Percentiles rank a stretch among this genome's conserved stretches.
phyloP scores from a whole-genome alignment of 2,113 vertebrate species.

The Pyrgilauda ruficollis region DNA sequence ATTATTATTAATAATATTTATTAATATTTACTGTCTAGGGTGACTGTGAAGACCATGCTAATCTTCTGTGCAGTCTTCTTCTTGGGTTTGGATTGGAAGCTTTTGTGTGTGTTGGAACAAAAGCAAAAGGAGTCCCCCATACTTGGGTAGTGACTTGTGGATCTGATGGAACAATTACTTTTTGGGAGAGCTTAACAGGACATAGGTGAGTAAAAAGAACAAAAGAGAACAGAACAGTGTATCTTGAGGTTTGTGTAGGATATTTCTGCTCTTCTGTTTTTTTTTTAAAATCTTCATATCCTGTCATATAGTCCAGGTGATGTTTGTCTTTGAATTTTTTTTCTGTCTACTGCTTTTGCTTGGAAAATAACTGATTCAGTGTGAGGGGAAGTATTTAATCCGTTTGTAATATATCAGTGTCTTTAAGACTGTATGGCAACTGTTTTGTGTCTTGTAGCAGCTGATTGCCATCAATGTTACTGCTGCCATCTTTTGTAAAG shows the following conservation, averaged over 20 bases:
- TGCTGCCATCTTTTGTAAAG: background rate
- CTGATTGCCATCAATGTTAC: background rate
- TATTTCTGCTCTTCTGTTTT: background rate
- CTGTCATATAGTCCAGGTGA: background rate
- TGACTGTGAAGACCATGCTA: slow-evolving; percentile 97
- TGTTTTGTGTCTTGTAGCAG: background rate
- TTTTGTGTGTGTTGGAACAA: slow-evolving; percentile 96
- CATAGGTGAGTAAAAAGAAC: slow-evolving; percentile 80
- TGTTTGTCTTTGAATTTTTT: background rate
- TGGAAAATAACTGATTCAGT: background rate
- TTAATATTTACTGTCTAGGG: slow-evolving; percentile 73
- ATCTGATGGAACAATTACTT: slow-evolving; percentile 87
- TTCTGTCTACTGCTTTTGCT: background rate
- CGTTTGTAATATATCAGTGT: background rate
- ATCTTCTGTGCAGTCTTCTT: slow-evolving; percentile 91
- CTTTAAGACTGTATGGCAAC: background rate
- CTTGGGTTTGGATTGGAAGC: slow-evolving; percentile 93
- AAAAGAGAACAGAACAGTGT: background rate
- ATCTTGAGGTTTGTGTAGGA: background rate
- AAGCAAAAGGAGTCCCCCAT: slow-evolving; percentile 85
- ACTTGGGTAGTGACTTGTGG: slow-evolving; percentile 94
- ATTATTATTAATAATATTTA: background rate
- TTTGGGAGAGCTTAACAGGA: slow-evolving; percentile 96
- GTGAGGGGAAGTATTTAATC: background rate
- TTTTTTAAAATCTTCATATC: background rate